These are phyloP conservation scores for Paramacrobiotus metropolitanus DNA, from an alignment of 1,140 invertebrate genomes.

Conservation along the genomic window DNA sequence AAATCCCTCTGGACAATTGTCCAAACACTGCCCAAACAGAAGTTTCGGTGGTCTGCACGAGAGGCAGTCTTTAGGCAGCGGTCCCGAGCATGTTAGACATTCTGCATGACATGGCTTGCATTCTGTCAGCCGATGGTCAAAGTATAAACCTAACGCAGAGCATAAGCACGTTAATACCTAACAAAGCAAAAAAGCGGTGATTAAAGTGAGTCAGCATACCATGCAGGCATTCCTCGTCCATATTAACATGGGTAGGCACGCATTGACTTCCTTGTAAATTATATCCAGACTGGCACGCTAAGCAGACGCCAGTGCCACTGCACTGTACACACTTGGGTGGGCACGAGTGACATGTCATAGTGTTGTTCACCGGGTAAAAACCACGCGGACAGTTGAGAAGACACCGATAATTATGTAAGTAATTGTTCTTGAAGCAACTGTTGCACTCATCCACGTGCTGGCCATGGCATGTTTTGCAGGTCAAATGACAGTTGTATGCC, in stretches of 20 bases:
- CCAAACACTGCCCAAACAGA: not conserved
- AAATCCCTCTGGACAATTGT: not conserved
- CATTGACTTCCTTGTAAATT: not conserved
- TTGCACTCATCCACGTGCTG: not conserved
- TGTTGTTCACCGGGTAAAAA: not conserved
- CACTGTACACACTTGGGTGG: not conserved
- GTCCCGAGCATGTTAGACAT: not conserved
- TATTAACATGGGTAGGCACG: not conserved
- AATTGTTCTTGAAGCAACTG: not conserved
- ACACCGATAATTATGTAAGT: not conserved
- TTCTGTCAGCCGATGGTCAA: not conserved
- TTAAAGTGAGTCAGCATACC: not conserved
- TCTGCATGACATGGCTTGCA: not conserved
- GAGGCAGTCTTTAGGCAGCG: not conserved
- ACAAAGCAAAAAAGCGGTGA: too few relatives aligned
- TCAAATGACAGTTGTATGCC: not conserved
- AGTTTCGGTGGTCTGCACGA: not conserved
- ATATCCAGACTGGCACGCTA: not conserved
- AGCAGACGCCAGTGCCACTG: not conserved
- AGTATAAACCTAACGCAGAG: not conserved
- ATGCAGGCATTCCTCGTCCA: conserved; percentile 1
- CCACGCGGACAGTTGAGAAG: not conserved
- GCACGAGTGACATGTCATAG: not conserved
- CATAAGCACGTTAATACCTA: not conserved
- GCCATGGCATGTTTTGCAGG: not conserved